Percentiles rank a stretch among this genome's conserved stretches.
Conservation (phyloP, 2,888 invertebrate species). For the Heliconius erato region DNA sequence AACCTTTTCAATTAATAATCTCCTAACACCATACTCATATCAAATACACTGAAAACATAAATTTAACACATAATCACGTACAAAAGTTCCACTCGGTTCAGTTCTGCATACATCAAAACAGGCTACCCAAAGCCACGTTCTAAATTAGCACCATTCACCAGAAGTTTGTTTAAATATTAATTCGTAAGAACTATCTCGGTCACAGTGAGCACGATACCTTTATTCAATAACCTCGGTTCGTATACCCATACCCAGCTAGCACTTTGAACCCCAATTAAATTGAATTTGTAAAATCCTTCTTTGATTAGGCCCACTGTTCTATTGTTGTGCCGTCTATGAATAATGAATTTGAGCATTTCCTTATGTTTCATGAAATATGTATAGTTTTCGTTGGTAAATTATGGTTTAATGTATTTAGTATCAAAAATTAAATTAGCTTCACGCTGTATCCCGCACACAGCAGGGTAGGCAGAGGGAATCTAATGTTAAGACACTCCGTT, state of each 20-base stretch:
- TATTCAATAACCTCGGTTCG: conserved; percentile 44
- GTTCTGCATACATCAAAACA: conserved; percentile 16
- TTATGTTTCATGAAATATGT: conserved; percentile 34
- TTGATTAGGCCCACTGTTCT: conserved; percentile 51
- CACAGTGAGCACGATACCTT: conserved; percentile 34
- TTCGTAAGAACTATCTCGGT: conserved; percentile 11
- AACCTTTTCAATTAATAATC: neutral
- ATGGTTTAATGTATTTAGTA: neutral
- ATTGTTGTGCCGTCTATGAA: conserved; percentile 35
- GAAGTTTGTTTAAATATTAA: conserved; percentile 23
- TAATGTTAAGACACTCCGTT: too few relatives aligned
- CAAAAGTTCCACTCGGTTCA: conserved; percentile 1
- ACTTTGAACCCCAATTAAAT: conserved; percentile 54
- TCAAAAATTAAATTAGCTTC: too few relatives aligned
- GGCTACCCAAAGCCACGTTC: neutral
- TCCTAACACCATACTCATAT: neutral
- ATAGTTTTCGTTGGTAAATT: conserved; percentile 20
- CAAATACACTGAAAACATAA: neutral
- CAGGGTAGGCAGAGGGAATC: too few relatives aligned
- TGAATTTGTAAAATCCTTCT: conserved; percentile 55
- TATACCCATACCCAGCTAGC: conserved; percentile 39
- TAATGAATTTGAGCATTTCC: conserved; percentile 38
- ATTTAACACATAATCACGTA: neutral
- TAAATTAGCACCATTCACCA: conserved; percentile 13
- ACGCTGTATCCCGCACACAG: too few relatives aligned